Conservation (phyloP, 1,140 invertebrate species). For the Mactra quadrangularis region DNA sequence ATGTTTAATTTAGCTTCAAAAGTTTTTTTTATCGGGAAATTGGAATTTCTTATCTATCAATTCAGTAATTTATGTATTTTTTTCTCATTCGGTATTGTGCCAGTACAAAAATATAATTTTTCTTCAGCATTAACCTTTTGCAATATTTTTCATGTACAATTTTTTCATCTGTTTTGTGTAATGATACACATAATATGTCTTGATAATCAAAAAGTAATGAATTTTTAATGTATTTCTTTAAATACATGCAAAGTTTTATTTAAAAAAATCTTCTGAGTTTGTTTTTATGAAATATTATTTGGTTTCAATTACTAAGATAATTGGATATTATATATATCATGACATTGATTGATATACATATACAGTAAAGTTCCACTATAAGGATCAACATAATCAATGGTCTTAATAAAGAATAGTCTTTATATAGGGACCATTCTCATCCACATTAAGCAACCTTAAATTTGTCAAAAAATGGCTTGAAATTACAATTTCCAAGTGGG, state of each 20-base stretch:
- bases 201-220: slow-evolving; percentile 62
- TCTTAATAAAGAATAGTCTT: too few relatives aligned
- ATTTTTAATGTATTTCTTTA: slow-evolving; percentile 57
- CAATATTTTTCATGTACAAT: slow-evolving; percentile 54
- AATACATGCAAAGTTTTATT: slow-evolving; percentile 57
- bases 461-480: too few relatives aligned
- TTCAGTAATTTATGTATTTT: neutral
- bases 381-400: too few relatives aligned
- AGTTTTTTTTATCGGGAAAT: neutral
- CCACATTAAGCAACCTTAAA: too few relatives aligned
- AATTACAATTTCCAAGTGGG: too few relatives aligned
- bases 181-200: slow-evolving; percentile 17
- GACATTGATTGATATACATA: too few relatives aligned
- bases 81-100: slow-evolving; percentile 33
- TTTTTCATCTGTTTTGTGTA: slow-evolving; percentile 24
- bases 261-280: slow-evolving; percentile 33
- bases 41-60: neutral
- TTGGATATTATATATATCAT: too few relatives aligned
- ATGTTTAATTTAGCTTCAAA: too few relatives aligned
- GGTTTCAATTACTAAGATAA: too few relatives aligned
- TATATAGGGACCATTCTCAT: too few relatives aligned
- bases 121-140: slow-evolving; percentile 51
- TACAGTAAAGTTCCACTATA: too few relatives aligned
- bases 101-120: slow-evolving; percentile 16
- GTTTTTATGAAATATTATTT: neutral